A percentile compares a stretch with the other conserved stretches of the same genome.
Evolutionary conservation across 2,113 vertebrate genomes (phyloP).

Genomic region (Entosphenus tridentatus): DNA sequence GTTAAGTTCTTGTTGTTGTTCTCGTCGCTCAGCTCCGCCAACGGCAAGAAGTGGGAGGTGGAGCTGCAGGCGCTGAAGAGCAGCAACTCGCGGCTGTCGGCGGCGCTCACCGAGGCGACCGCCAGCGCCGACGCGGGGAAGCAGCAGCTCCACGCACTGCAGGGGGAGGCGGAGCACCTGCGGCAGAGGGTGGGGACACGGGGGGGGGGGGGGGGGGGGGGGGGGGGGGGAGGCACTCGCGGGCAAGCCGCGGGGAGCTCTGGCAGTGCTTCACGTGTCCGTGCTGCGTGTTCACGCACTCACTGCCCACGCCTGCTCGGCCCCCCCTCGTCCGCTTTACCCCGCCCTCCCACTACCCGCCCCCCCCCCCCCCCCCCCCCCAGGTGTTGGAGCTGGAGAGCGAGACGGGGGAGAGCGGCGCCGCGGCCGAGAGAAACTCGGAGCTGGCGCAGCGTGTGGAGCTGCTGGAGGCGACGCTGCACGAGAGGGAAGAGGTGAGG

Average conservation of each 20-base stretch:
- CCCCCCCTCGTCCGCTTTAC: neutral
- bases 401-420: slow-evolving; percentile 17
- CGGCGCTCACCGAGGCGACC: slow-evolving; percentile 66
- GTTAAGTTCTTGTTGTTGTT: rapidly evolving
- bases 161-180: slow-evolving; percentile 56
- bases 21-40: slow-evolving; percentile 40
- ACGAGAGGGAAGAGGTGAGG: no score
- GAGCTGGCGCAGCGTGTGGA: no score
- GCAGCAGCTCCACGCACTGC: slow-evolving; percentile 64
- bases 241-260: slow-evolving; percentile 23
- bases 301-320: neutral
- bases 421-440: no score
- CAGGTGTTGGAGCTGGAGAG: slow-evolving; percentile 65
- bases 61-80: slow-evolving; percentile 87
- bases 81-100: slow-evolving; percentile 65
- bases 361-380: slow-evolving; percentile 10
- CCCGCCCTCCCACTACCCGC: neutral
- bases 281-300: neutral
- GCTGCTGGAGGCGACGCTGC: no score
- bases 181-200: slow-evolving; percentile 38
- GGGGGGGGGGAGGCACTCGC: slow-evolving; percentile 9
- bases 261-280: neutral
- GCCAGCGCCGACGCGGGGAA: slow-evolving; percentile 78
- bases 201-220: neutral
- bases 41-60: slow-evolving; percentile 75